These are phyloP conservation scores for Cephonodes hylas DNA, from an alignment of 2,888 invertebrate species.

Conservation along the genomic window DNA sequence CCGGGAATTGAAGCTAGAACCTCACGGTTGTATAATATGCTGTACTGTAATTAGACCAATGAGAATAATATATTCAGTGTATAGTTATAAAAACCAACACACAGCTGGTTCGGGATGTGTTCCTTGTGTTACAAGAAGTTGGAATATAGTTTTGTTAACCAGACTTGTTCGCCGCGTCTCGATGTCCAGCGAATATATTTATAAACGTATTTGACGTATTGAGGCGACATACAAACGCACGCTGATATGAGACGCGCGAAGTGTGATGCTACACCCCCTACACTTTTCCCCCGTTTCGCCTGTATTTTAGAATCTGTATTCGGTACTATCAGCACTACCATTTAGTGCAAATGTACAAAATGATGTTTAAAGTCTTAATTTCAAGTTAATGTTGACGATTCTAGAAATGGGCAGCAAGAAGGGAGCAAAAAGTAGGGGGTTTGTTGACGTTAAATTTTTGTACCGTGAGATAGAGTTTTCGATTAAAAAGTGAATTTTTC, in stretches of 20 bases:
- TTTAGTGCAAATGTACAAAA: not conserved
- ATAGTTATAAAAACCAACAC: too few relatives aligned
- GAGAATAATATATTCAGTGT: too few relatives aligned
- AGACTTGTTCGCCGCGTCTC: too few relatives aligned
- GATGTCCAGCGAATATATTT: not conserved
- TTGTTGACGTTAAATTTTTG: slow-evolving; percentile 46
- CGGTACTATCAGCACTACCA: too few relatives aligned
- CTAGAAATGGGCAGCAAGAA: not conserved
- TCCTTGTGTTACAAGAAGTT: too few relatives aligned
- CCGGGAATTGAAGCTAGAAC: not conserved
- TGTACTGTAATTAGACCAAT: too few relatives aligned
- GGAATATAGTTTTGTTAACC: too few relatives aligned
- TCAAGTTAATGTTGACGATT: not conserved
- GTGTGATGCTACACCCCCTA: not conserved
- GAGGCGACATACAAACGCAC: not conserved
- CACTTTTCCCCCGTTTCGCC: not conserved
- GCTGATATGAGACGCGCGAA: not conserved
- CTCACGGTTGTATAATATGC: not conserved
- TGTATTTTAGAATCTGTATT: too few relatives aligned
- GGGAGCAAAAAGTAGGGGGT: not conserved
- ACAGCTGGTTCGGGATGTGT: too few relatives aligned
- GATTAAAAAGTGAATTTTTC: slow-evolving; percentile 36
- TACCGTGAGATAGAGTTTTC: slow-evolving; percentile 50
- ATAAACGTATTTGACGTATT: not conserved
- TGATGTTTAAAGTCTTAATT: not conserved